A percentile compares a stretch with the other conserved stretches of the same genome.
Conservation (phyloP, 92 coral and sea anemone genomes). For the Actinernus sp. region DNA sequence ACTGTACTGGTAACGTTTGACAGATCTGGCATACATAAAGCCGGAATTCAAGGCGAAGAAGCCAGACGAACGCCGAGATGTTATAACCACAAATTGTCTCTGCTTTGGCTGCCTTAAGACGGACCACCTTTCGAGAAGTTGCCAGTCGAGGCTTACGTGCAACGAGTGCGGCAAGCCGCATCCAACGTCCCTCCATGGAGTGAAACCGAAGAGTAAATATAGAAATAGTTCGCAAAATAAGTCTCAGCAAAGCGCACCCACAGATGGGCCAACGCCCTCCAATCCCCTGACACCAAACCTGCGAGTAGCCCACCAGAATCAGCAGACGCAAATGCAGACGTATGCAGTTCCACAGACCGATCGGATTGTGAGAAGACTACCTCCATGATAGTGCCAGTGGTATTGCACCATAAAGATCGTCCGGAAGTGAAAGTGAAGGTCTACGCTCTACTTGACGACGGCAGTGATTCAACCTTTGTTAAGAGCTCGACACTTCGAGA, state of each 20-base stretch:
- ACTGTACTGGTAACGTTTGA: too few species aligned
- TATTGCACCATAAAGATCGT: slow-evolving; percentile 37
- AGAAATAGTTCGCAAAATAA: slow-evolving; percentile 6
- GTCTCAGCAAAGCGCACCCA: neutral
- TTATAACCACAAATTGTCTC: slow-evolving; percentile 41
- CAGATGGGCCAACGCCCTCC: neutral
- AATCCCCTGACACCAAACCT: neutral
- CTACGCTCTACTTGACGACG: too few species aligned
- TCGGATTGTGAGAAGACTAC: slow-evolving; percentile 1
- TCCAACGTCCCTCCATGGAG: slow-evolving; percentile 69
- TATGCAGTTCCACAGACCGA: neutral
- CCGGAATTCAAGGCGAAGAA: slow-evolving; percentile 25
- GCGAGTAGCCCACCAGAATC: neutral
- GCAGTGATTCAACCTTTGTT: slow-evolving; percentile 65
- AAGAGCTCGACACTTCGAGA: slow-evolving; percentile 22
- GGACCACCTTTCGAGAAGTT: slow-evolving; percentile 58
- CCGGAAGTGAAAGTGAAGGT: slow-evolving; percentile 34
- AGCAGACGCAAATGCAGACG: neutral
- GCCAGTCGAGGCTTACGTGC: slow-evolving; percentile 39
- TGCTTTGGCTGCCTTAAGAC: slow-evolving; percentile 54
- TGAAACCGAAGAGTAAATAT: slow-evolving; percentile 21
- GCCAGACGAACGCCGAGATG: slow-evolving; percentile 36
- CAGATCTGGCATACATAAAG: too few species aligned
- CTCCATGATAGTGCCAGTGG: slow-evolving; percentile 46
- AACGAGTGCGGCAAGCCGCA: slow-evolving; percentile 61